Percentiles rank a stretch among this genome's conserved stretches.
Conservation (phyloP, 2,888 invertebrate genomes). For the Meganola albula region DNA sequence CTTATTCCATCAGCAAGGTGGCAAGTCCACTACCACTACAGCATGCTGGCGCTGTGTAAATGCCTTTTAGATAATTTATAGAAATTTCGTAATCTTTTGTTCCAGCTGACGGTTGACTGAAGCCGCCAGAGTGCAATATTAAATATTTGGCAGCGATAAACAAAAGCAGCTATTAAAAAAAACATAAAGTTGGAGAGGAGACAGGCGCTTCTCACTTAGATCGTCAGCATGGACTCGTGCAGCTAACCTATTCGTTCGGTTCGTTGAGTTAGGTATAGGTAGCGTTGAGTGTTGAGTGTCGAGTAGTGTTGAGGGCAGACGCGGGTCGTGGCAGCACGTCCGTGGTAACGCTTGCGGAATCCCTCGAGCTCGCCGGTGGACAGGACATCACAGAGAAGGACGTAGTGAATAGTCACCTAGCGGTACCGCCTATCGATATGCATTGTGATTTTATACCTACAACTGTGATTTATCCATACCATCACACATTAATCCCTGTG, state of each 20-base stretch:
- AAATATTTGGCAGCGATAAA: conserved; percentile 54
- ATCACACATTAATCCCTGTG: conserved; percentile 65
- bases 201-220: conserved; percentile 35
- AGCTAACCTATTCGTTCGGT: conserved; percentile 53
- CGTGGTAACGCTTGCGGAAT: conserved; percentile 51
- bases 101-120: conserved; percentile 56
- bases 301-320: conserved; percentile 28
- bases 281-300: conserved; percentile 54
- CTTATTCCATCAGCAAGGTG: no score
- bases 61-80: no score
- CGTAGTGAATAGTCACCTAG: conserved; percentile 59
- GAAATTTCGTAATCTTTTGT: conserved; percentile 26
- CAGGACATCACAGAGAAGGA: conserved; percentile 37
- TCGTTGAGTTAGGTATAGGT: conserved; percentile 55
- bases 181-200: conserved; percentile 25
- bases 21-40: no score
- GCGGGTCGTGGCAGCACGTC: no score
- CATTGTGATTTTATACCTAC: conserved; percentile 72
- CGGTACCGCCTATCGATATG: conserved; percentile 68
- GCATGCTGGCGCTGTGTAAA: no score
- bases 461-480: conserved; percentile 73
- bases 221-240: conserved; percentile 60
- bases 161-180: conserved; percentile 51
- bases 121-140: conserved; percentile 60
- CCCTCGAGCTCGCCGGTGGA: conserved; percentile 46